These are phyloP conservation scores for Amblyraja radiata DNA, from an alignment of 2,797 vertebrate genomes.

Conservation along the genomic window DNA sequence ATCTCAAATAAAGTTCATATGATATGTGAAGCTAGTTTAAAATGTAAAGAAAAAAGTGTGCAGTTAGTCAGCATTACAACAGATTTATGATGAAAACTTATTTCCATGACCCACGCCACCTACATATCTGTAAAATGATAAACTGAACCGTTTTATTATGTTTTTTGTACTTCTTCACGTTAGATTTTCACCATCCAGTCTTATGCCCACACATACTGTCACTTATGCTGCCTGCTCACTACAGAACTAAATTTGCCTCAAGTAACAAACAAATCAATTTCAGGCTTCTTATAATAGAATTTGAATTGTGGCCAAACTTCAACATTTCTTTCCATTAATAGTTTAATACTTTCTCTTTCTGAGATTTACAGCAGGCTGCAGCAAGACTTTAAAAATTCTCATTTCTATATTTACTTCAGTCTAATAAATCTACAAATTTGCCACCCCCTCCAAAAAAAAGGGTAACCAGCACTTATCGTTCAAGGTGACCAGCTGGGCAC, in stretches of 20 bases:
- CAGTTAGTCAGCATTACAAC: neutral
- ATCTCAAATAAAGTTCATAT: neutral
- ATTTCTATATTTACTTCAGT: neutral
- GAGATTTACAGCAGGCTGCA: neutral
- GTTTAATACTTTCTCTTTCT: neutral
- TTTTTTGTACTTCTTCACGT: neutral
- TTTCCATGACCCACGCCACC: neutral
- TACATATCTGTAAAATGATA: neutral
- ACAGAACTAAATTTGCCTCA: neutral
- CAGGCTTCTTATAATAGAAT: neutral
- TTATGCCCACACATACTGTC: neutral
- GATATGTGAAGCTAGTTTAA: no score
- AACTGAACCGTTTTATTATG: neutral
- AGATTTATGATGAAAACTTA: neutral
- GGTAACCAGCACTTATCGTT: neutral
- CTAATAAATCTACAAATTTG: neutral
- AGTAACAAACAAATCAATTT: constrained; percentile 22
- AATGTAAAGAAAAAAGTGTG: neutral
- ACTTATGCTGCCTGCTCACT: neutral
- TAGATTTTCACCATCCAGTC: neutral
- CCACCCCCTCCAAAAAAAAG: neutral
- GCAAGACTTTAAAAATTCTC: neutral
- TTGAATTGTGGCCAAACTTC: neutral
- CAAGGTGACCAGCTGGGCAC: neutral
- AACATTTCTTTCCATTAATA: neutral